Evolutionary conservation across 2,113 vertebrate species (phyloP), one percentile per base, ranked within the genome.

Genomic region (Pipra filicauda): DNA sequence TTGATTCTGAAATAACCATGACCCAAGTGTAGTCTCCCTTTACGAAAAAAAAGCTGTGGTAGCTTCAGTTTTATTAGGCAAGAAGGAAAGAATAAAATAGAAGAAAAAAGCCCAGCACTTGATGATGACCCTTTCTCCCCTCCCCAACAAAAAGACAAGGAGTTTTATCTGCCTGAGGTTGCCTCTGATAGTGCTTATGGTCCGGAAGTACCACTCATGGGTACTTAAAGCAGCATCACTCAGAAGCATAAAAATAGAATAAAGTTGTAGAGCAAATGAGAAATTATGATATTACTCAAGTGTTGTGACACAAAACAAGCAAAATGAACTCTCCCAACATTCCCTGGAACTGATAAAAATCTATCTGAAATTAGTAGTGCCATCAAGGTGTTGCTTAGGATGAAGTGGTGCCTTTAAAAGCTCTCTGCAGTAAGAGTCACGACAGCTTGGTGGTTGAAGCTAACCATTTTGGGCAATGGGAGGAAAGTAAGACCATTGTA

Each of bases 171-270:
- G 93, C 70, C 96, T 87, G 96, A 94, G 95, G 97, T 97, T 96
- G 96, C 91, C 86, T 97, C 94, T 93, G 97, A 98, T 94, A 97
- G 95, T 16, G 89, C 96, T 97, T 94, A 78, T 91, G 95, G 95
- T 97, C 96, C 80, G 96, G 97, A 98, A 98, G 98, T 98, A 97
- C 97, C 98, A 98, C 98, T 98, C 98, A 97, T 13, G 57, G 94
- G 94, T 96, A 98, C 98, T 99, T 97, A 96, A 97, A 97, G 96
- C 97, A 96, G 97, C 95, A 83, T 98, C 98, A 96, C 94, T 97
- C 88, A 86, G 89, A 74, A 91, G 95, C 92, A 97, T 97, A 98
- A 98, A 98, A 99, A 98, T 98, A 99, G 98, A 98, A 93, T 94
- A 96, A 98, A 96, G 97, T 98, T 98, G 96, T 94, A 73, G 89